phyloP scores from a whole-genome alignment of 1,140 invertebrate genomes.

The Yoshiicerus persimilis region DNA sequence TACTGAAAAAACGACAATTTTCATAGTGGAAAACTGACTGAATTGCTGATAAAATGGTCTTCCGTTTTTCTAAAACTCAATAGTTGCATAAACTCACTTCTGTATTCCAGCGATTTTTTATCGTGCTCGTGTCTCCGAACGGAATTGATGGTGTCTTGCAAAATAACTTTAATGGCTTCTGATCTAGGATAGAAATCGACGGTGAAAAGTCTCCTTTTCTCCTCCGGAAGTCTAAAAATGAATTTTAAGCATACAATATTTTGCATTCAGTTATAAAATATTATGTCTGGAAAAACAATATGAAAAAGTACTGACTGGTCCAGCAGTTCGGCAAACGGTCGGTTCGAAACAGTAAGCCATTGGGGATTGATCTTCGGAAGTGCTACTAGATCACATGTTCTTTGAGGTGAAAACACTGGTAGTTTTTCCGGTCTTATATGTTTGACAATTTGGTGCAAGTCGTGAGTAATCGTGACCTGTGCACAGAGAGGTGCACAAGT shows the following conservation, averaged over 20 bases:
- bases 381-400: constrained; percentile 24
- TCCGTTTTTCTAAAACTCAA: too few relatives aligned
- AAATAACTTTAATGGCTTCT: constrained; percentile 32
- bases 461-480: constrained; percentile 29
- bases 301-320: constrained; percentile 18
- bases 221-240: constrained; percentile 36
- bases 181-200: constrained; percentile 25
- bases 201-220: constrained; percentile 38
- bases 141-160: constrained; percentile 18
- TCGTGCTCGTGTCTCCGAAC: constrained; percentile 42
- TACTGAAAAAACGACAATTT: too few relatives aligned
- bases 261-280: neutral
- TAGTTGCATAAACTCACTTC: neutral
- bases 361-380: constrained; percentile 32
- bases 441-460: constrained; percentile 46
- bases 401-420: constrained; percentile 7
- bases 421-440: constrained; percentile 26
- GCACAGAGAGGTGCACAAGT: neutral
- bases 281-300: neutral
- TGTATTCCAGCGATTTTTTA: constrained; percentile 22
- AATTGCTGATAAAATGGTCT: too few relatives aligned
- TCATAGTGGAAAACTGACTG: too few relatives aligned
- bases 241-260: neutral
- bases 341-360: constrained; percentile 25
- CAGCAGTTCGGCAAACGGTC: constrained; percentile 33